Evolutionary conservation across 2,113 vertebrate genomes (phyloP), one percentile per base, ranked within the genome.

Genomic region (Cromileptes altivelis): DNA sequence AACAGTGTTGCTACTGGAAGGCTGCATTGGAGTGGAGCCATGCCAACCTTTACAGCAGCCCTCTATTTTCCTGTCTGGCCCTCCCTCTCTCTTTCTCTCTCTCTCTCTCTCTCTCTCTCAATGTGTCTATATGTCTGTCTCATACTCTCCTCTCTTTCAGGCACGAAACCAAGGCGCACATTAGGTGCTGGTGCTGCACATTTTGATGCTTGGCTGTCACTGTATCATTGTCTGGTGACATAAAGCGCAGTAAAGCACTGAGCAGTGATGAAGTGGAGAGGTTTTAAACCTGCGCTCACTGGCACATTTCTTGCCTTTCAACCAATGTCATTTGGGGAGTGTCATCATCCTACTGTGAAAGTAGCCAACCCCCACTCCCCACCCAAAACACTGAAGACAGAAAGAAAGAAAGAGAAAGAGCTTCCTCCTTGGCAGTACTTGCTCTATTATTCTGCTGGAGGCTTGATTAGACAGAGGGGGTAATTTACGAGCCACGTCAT

Each of bases 401-500:
- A 74, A 64, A 85, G 60, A 68, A 50, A 53, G 50, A 47, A 4
- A 71, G 19, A 62, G 63, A 55, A 61, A 78, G 40, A 64, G 70
- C 50, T 15, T 78, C 82, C 70, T 81, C 63, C 70, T 80, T 87
- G 82, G 78, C 89, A 76, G 76, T 27, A 77, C 89, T 92, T 89
- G 84, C 85, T 92, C 94, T 90, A 95, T 94, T 94, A 94, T 94
- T 93, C 90, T 69, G 81, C 89, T 85, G 85, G 90, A 93, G 86
- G 91, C 91, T 92, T 95, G 93, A 95, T 95, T 93, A 94, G 92
- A 93, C 91, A 84, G 84, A 87, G 89, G 76, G 80, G 82, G 84
- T 93, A 92, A 96, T 95, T 96, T 94, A 95, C 87, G 85, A 91
- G 87, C 83, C 86, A 92, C 86, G 94, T 95, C 93, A 94, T 92